phyloP scores from a whole-genome alignment of 2,113 vertebrate genomes.

The Tachysurus fulvidraco region DNA sequence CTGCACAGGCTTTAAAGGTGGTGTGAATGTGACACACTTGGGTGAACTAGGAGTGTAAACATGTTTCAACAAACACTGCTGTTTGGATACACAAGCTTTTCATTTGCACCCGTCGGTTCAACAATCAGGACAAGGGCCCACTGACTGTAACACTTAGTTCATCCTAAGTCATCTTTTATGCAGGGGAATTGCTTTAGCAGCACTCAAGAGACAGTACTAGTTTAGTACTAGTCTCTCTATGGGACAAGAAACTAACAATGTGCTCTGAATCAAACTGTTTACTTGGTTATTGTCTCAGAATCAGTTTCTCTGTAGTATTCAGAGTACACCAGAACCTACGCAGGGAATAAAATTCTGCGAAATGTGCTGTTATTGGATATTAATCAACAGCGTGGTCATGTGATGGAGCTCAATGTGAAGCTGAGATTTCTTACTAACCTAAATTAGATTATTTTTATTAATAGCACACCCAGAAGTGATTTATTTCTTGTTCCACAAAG shows the following conservation, averaged over 20 bases:
- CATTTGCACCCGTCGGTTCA: constrained; percentile 18
- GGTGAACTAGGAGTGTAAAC: constrained; percentile 52
- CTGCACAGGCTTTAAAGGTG: constrained; percentile 10
- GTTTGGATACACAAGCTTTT: constrained; percentile 50
- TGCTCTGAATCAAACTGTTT: not conserved
- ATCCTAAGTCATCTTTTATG: constrained; percentile 1
- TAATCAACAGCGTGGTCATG: not conserved
- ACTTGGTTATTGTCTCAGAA: not conserved
- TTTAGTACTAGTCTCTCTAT: too few species aligned
- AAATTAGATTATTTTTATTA: not conserved
- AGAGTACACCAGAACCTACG: not conserved
- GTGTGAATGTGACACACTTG: constrained; percentile 53
- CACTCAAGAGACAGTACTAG: not conserved
- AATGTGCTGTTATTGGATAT: not conserved
- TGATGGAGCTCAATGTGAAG: not conserved
- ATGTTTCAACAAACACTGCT: constrained; percentile 40
- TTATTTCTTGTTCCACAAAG: not conserved
- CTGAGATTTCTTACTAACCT: not conserved
- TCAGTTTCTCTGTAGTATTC: not conserved
- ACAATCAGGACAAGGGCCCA: constrained; percentile 27
- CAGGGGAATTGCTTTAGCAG: not conserved
- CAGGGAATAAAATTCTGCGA: not conserved
- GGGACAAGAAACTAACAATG: not conserved
- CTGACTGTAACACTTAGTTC: not conserved
- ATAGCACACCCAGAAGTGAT: not conserved